Evolutionary conservation across 2,797 vertebrate species (phyloP).

Genomic region (Xyrichtys novacula): DNA sequence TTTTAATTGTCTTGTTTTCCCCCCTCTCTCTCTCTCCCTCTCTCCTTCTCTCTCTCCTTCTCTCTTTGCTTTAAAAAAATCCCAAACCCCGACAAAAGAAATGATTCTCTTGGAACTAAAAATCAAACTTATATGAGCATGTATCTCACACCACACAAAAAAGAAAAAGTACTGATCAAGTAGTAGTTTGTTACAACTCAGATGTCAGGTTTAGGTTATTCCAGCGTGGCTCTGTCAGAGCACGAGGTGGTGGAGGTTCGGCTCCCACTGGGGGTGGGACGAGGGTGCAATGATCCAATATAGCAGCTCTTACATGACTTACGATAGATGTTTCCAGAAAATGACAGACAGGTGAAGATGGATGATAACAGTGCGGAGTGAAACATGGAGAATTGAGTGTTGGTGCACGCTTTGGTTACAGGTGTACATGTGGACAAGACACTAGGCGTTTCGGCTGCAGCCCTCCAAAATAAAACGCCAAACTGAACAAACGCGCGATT

Average conservation of each 20-base stretch:
- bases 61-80: constrained; percentile 64
- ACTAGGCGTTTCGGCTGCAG: not conserved
- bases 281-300: constrained; percentile 11
- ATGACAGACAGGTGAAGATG: constrained; percentile 34
- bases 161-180: constrained; percentile 1
- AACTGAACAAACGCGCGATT: not conserved
- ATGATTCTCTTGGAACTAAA: constrained; percentile 54
- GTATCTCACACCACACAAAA: constrained; percentile 20
- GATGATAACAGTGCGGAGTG: not conserved
- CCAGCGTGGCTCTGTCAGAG: constrained; percentile 13
- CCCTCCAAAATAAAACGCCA: not conserved
- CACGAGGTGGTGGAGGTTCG: constrained; percentile 10
- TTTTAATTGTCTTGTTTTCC: constrained; percentile 98
- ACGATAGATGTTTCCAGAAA: constrained; percentile 15
- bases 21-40: constrained; percentile 33
- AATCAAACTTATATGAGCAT: constrained; percentile 49
- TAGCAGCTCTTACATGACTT: not conserved
- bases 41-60: constrained; percentile 15
- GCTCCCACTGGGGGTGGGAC: constrained; percentile 35
- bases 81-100: constrained; percentile 85
- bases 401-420: constrained; percentile 51
- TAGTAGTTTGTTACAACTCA: constrained; percentile 24
- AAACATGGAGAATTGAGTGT: not conserved
- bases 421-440: constrained; percentile 55
- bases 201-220: constrained; percentile 16